A percentile compares a stretch with the other conserved stretches of the same genome.
Evolutionary conservation across 2,797 vertebrate species (phyloP).

Genomic region (Lacerta bilineata): DNA sequence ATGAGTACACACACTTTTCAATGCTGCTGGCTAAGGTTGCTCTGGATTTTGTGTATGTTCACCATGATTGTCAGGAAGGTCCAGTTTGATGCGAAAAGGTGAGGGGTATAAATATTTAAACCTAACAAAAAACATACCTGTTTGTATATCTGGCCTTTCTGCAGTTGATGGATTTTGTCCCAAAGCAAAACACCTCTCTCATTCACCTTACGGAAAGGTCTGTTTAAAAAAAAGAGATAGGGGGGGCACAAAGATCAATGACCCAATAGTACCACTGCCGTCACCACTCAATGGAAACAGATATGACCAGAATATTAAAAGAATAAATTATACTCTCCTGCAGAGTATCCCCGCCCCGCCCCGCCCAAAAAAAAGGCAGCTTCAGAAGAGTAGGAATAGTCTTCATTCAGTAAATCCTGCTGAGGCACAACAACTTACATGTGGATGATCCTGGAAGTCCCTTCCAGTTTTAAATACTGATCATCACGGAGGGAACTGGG

Average conservation of each 20-base stretch:
- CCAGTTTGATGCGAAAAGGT: not conserved
- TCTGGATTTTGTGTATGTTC: not conserved
- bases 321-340: not conserved
- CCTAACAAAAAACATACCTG: slow-evolving; percentile 83
- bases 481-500: not conserved
- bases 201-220: slow-evolving; percentile 95
- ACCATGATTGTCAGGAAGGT: not conserved
- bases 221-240: slow-evolving; percentile 59
- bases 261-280: not conserved
- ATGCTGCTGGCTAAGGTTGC: not conserved
- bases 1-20: not conserved
- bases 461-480: not conserved
- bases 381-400: not conserved
- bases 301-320: not conserved
- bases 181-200: slow-evolving; percentile 94
- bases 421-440: not conserved
- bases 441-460: not conserved
- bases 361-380: not conserved
- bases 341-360: not conserved
- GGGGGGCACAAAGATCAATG: not conserved
- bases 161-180: slow-evolving; percentile 95
- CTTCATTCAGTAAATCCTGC: not conserved
- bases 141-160: slow-evolving; percentile 98
- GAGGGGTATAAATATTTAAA: not conserved
- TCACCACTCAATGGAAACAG: not conserved